Conservation (phyloP, 2,888 invertebrate species). For the Mellilla xanthometata region DNA sequence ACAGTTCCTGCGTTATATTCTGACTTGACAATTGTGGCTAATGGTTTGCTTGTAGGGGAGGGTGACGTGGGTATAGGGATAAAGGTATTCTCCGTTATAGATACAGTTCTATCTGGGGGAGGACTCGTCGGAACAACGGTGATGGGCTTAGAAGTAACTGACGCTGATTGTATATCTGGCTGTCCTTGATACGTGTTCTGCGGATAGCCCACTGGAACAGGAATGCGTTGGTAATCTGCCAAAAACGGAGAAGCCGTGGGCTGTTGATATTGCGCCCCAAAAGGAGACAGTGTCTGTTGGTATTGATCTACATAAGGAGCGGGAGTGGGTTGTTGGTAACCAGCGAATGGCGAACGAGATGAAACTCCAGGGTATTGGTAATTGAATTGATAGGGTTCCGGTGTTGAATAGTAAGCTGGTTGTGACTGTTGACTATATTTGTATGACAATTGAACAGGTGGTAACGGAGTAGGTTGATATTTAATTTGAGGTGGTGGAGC, state of each 20-base stretch:
- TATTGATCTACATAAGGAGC: conserved; percentile 6
- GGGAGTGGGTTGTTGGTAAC: conserved; percentile 4
- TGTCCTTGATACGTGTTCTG: conserved; percentile 1
- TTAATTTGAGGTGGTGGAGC: not conserved
- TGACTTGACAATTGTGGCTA: conserved; percentile 11
- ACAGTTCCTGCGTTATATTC: conserved; percentile 15
- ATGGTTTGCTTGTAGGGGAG: not conserved
- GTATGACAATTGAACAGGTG: not conserved
- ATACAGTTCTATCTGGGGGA: conserved; percentile 1
- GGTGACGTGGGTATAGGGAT: not conserved
- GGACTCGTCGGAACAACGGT: not conserved
- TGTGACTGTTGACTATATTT: conserved; percentile 3
- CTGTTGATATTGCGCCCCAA: not conserved
- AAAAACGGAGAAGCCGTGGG: conserved; percentile 1
- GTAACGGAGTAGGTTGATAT: conserved; percentile 1
- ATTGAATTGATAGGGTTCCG: not conserved
- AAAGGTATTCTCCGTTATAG: conserved; percentile 12
- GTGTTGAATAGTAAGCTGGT: not conserved
- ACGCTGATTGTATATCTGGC: not conserved
- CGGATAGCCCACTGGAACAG: conserved; percentile 12
- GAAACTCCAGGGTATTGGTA: not conserved
- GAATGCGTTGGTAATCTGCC: conserved; percentile 6
- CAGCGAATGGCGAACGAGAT: not conserved
- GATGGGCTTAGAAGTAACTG: conserved; percentile 1
- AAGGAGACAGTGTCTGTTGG: conserved; percentile 8